Evolutionary conservation across 2,113 vertebrate species (phyloP).

Genomic region (Elaphurus davidianus): DNA sequence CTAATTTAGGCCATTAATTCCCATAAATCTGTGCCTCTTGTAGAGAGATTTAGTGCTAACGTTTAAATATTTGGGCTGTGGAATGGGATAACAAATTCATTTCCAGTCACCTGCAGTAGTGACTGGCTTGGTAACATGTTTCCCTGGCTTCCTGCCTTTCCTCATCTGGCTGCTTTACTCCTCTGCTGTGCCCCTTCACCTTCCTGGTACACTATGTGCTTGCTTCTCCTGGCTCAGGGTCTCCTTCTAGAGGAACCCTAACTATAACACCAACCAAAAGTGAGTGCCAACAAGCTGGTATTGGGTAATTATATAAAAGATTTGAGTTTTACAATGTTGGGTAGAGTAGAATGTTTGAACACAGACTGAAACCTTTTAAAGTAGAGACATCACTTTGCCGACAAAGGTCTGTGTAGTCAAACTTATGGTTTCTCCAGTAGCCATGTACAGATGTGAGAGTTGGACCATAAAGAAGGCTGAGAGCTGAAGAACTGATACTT

Average conservation of each 20-base stretch:
- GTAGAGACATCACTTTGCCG: not conserved
- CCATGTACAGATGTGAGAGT: not conserved
- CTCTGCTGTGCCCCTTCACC: not conserved
- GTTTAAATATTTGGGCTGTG: not conserved
- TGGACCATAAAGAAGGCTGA: not conserved
- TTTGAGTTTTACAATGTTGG: not conserved
- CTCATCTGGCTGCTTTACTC: not conserved
- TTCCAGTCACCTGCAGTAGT: not conserved
- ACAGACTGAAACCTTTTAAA: not conserved
- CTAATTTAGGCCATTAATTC: not conserved
- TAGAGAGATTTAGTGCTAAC: not conserved
- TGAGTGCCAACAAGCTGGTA: not conserved
- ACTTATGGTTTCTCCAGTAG: not conserved
- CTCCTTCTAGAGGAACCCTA: not conserved
- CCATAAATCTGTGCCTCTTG: not conserved
- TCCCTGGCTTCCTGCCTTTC: not conserved
- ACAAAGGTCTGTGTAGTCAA: not conserved
- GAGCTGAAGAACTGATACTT: not conserved
- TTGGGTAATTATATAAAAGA: not conserved
- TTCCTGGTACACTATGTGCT: not conserved
- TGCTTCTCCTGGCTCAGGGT: not conserved
- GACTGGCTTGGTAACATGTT: not conserved
- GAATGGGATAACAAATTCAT: not conserved
- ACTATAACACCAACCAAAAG: not conserved
- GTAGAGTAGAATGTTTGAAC: not conserved